phyloP scores from a whole-genome alignment of 2,888 invertebrate genomes.

The Pseudococcus viburni region DNA sequence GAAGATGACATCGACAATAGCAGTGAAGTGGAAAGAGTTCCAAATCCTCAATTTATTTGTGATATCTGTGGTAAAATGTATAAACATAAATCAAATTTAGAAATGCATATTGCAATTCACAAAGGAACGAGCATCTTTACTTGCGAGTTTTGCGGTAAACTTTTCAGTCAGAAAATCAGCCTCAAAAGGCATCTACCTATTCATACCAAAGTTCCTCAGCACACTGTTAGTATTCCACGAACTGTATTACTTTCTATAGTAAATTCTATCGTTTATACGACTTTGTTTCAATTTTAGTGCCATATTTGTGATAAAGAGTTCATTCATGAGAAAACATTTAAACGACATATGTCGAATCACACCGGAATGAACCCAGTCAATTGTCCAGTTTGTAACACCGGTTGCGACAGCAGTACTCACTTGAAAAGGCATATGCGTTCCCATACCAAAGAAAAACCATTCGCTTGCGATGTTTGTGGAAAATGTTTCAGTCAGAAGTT shows the following conservation, averaged over 20 bases:
- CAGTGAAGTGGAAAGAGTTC: not conserved
- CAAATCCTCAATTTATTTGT: slow-evolving; percentile 28
- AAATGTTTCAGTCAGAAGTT: slow-evolving; percentile 38
- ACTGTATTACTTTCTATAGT: not conserved
- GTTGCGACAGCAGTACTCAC: not conserved
- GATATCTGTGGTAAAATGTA: slow-evolving; percentile 46
- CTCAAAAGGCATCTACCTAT: slow-evolving; percentile 27
- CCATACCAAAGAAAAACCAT: slow-evolving; percentile 54
- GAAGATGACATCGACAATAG: not conserved
- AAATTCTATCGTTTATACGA: not conserved
- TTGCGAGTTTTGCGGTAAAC: slow-evolving; percentile 50
- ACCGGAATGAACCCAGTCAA: not conserved
- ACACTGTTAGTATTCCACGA: slow-evolving; percentile 3
- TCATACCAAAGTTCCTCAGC: slow-evolving; percentile 44
- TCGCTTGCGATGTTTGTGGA: slow-evolving; percentile 39
- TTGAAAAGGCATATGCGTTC: slow-evolving; percentile 37
- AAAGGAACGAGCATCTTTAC: not conserved
- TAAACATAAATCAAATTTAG: slow-evolving; percentile 14
- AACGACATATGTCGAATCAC: slow-evolving; percentile 30
- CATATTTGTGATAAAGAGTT: slow-evolving; percentile 35
- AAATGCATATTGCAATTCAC: slow-evolving; percentile 32
- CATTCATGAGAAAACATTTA: slow-evolving; percentile 26
- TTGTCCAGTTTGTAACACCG: slow-evolving; percentile 26
- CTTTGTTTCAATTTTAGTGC: not conserved
- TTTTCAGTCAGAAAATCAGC: slow-evolving; percentile 47